Conservation (phyloP, 1,140 invertebrate species). For the Liolophura sinensis region DNA sequence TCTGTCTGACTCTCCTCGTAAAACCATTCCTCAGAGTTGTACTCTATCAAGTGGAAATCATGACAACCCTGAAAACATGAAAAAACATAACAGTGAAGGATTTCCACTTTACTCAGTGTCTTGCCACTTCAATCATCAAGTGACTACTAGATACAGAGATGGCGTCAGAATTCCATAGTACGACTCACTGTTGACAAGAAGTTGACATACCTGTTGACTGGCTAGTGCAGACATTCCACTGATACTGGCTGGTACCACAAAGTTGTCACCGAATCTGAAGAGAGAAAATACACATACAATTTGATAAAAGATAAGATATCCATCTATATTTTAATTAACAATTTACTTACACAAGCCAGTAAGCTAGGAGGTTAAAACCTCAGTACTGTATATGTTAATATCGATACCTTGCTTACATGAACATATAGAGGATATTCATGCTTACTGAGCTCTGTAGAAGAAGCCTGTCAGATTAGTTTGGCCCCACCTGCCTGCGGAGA, state of each 20-base stretch:
- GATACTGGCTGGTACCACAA: background rate
- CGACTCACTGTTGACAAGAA: background rate
- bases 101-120: too few relatives aligned
- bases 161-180: background rate
- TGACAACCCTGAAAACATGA: constrained; percentile 39
- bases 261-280: background rate
- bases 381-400: too few relatives aligned
- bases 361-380: too few relatives aligned
- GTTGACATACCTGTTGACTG: background rate
- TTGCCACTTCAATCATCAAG: background rate
- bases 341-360: too few relatives aligned
- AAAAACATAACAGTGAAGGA: too few relatives aligned
- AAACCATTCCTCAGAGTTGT: constrained; percentile 50
- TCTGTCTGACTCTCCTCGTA: constrained; percentile 18
- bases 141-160: background rate
- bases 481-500: constrained; percentile 41
- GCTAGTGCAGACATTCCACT: background rate
- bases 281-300: too few relatives aligned
- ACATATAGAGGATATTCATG: too few relatives aligned
- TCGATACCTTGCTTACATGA: too few relatives aligned
- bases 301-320: too few relatives aligned
- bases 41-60: constrained; percentile 51
- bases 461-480: constrained; percentile 34
- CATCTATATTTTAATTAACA: too few relatives aligned
- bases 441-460: constrained; percentile 43